These are phyloP conservation scores for Druceiella hillmani DNA, from an alignment of 2,888 invertebrate genomes.

Conservation along the genomic window DNA sequence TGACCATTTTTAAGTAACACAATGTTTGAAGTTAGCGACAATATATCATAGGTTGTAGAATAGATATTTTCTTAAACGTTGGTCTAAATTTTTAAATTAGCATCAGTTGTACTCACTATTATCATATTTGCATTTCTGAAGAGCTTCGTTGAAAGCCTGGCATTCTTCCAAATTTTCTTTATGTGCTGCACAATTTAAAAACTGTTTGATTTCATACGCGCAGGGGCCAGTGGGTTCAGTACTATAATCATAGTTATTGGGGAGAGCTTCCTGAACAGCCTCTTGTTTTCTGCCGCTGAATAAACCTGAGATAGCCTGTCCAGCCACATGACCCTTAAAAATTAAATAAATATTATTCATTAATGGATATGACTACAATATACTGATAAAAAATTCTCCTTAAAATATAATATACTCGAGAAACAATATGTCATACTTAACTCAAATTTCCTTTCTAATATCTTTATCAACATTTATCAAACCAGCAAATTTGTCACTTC, in stretches of 20 bases:
- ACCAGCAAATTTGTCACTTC: too few relatives aligned
- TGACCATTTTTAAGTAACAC: too few relatives aligned
- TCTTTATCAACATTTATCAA: too few relatives aligned
- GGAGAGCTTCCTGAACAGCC: conserved; percentile 34
- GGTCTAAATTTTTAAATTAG: too few relatives aligned
- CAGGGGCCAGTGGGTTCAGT: conserved; percentile 69
- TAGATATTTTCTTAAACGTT: conserved; percentile 34
- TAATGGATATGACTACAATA: too few relatives aligned
- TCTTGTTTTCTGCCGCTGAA: conserved; percentile 34
- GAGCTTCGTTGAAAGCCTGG: conserved; percentile 91
- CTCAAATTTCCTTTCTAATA: too few relatives aligned
- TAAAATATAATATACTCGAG: too few relatives aligned
- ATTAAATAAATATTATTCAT: too few relatives aligned
- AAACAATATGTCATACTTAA: too few relatives aligned
- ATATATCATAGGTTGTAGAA: conserved; percentile 26
- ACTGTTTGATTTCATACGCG: conserved; percentile 89
- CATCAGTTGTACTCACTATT: conserved; percentile 62
- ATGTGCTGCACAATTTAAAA: conserved; percentile 84
- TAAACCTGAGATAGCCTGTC: conserved; percentile 70
- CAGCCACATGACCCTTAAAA: conserved; percentile 87
- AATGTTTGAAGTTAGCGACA: conserved; percentile 21
- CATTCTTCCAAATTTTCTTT: conserved; percentile 83
- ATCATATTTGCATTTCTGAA: conserved; percentile 83
- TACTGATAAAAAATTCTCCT: too few relatives aligned
- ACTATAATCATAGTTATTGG: conserved; percentile 34